These are phyloP conservation scores for Drosophila greeni DNA, from an alignment of 2,888 invertebrate genomes.

Conservation along the genomic window DNA sequence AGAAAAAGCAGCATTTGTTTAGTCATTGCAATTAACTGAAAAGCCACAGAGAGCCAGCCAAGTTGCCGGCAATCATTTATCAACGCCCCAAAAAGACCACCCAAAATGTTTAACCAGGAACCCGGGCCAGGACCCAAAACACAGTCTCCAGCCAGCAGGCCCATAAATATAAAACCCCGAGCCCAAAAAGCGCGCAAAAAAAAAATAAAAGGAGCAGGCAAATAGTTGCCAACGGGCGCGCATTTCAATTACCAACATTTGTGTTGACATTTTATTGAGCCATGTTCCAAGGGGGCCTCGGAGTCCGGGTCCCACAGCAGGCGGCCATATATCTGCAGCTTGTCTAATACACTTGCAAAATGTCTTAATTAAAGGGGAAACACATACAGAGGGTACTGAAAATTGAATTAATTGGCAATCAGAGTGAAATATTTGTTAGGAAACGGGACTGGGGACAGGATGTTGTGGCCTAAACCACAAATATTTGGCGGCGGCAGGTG, in stretches of 20 bases:
- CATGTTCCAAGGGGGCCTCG: conserved; percentile 15
- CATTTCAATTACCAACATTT: conserved; percentile 62
- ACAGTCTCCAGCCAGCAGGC: conserved; percentile 39
- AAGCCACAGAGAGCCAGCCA: conserved; percentile 13
- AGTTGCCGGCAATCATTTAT: conserved; percentile 51
- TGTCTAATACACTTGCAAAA: conserved; percentile 51
- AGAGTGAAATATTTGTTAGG: conserved; percentile 58
- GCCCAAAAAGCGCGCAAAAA: conserved; percentile 15
- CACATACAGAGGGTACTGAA: conserved; percentile 27
- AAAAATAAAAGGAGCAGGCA: conserved; percentile 26
- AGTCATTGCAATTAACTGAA: conserved; percentile 55
- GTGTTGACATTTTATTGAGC: conserved; percentile 72
- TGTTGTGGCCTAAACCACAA: conserved; percentile 37
- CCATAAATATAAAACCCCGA: conserved; percentile 33
- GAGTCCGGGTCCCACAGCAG: conserved; percentile 51
- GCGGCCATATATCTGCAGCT: conserved; percentile 52
- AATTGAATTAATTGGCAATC: conserved; percentile 67
- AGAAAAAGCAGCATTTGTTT: conserved; percentile 38
- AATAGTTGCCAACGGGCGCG: conserved; percentile 40
- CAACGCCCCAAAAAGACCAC: conserved; percentile 57
- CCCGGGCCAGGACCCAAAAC: conserved; percentile 34
- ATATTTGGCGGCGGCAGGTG: conserved; percentile 43
- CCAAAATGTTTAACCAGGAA: conserved; percentile 49
- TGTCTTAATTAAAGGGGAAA: conserved; percentile 70
- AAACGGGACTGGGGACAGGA: conserved; percentile 49